Percentiles rank a stretch among this genome's conserved stretches.
phyloP scores from a whole-genome alignment of 1,140 invertebrate genomes.

The Cherax quadricarinatus region DNA sequence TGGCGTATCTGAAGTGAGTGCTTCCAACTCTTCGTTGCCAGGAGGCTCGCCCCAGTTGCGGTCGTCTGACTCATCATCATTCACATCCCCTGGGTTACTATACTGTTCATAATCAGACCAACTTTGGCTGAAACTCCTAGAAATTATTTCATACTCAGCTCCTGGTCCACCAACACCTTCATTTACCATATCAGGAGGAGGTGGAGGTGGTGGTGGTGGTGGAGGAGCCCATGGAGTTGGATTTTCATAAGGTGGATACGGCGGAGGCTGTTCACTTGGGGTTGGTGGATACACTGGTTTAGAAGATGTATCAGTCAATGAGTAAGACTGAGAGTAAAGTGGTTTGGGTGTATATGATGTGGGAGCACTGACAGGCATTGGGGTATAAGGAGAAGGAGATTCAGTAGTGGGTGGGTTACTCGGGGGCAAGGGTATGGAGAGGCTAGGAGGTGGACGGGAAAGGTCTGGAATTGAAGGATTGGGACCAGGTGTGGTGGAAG shows the following conservation, averaged over 20 bases:
- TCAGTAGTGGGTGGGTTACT: constrained; percentile 43
- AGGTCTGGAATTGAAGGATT: constrained; percentile 63
- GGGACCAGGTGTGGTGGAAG: constrained; percentile 36
- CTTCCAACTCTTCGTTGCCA: constrained; percentile 70
- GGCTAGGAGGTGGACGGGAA: constrained; percentile 59
- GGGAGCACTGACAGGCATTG: constrained; percentile 14
- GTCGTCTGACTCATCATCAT: constrained; percentile 68
- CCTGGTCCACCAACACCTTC: constrained; percentile 1
- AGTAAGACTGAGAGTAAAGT: constrained; percentile 47
- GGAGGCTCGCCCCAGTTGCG: constrained; percentile 73
- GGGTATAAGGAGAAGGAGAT: constrained; percentile 31
- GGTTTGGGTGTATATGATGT: constrained; percentile 39
- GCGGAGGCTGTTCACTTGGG: neutral
- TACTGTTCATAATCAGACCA: constrained; percentile 57
- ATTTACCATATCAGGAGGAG: constrained; percentile 39
- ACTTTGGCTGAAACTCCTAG: constrained; percentile 26
- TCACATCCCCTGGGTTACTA: constrained; percentile 36
- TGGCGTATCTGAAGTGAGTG: constrained; percentile 61
- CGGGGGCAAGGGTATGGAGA: constrained; percentile 63
- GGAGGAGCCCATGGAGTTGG: constrained; percentile 14
- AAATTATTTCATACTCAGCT: constrained; percentile 39
- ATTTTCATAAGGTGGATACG: constrained; percentile 46
- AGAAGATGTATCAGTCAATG: constrained; percentile 19
- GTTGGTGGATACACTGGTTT: constrained; percentile 36
- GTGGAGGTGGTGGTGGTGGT: constrained; percentile 58